Base-by-base conservation (phyloP, 2,797 vertebrate genomes). In the Chaetophractus vellerosus region DNA sequence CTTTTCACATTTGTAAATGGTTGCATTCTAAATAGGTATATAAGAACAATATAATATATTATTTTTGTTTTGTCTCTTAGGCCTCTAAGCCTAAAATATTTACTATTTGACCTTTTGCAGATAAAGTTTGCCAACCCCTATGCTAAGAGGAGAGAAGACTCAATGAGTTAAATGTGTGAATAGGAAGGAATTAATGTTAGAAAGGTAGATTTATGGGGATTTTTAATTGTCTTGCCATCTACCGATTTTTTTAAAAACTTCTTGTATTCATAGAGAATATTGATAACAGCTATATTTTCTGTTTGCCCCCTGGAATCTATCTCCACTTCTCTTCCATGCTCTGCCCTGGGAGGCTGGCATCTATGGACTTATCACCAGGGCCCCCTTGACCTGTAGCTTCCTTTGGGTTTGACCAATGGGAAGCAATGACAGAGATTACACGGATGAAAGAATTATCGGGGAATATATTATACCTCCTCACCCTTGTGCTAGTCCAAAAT, bases 141-240 rank as follows among this genome's bases (percentile, higher is more conserved):
- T 55, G 31, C 45, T 68, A 82, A 21, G 36, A 55, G 81, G 10
- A 94, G 55, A 94, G 59, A 41, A 74, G 9, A 89, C 36, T 61
- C 38, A 41, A 52, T 72, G 87, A 88, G 31, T 81, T 87, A 92
- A 88, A 81, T 55, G 5, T 72, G 52, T 72, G 63, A 84, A 28
- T 66, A 86, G 24, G 59, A 66, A 88, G 15, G 26, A 92, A 38
- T 38, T 69, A n/a, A 23, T 45, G 74, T 38, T 69, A 33, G n/a
- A 84, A 91, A 88, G 24, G 33, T 55, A 71, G 4, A 50, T 95
- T 81, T 75, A 8, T 63, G n/a, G 38, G 38, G 19, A 64, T 41
- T 95, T 92, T 95, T 94, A 66, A 88, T 28, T 94, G 72, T 31
- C 55, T 36, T 87, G 28, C 38, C 23, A 80, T 64, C 14, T 85